Evolutionary conservation across 2,113 vertebrate genomes (phyloP).

Genomic region (Crypturellus undulatus): DNA sequence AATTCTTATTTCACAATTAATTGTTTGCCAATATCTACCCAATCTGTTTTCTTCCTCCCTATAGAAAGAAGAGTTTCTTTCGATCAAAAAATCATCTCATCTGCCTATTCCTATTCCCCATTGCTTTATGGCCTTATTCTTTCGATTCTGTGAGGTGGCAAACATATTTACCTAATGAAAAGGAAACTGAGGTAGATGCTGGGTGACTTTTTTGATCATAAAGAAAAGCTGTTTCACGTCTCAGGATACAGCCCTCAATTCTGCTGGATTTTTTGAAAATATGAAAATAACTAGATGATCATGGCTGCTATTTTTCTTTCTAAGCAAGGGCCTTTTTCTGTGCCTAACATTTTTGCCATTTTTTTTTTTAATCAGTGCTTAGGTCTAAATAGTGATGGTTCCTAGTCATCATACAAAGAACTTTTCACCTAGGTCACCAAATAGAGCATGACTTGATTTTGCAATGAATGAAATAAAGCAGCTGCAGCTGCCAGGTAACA

Average conservation of each 20-base stretch:
- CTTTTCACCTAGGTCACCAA: not conserved
- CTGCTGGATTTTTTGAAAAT: not conserved
- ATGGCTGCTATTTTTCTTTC: not conserved
- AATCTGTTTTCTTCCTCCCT: not conserved
- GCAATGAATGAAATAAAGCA: not conserved
- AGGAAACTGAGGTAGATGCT: not conserved
- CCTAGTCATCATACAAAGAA: not conserved
- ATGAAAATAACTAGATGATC: not conserved
- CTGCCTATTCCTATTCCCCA: not conserved
- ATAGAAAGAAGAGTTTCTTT: slow-evolving; percentile 40
- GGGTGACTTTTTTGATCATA: not conserved
- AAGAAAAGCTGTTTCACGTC: not conserved
- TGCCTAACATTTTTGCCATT: not conserved
- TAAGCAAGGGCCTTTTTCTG: not conserved
- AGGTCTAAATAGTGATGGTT: not conserved
- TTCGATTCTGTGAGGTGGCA: not conserved
- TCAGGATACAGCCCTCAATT: not conserved
- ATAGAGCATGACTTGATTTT: not conserved
- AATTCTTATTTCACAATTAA: slow-evolving; percentile 34
- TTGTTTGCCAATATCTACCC: not conserved
- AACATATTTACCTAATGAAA: not conserved
- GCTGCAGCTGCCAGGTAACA: not conserved
- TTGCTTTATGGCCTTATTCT: not conserved
- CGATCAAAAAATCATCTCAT: not conserved
- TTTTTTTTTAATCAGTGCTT: not conserved